Evolutionary conservation across 1,140 invertebrate species (phyloP).

Genomic region (Colletes gigas): DNA sequence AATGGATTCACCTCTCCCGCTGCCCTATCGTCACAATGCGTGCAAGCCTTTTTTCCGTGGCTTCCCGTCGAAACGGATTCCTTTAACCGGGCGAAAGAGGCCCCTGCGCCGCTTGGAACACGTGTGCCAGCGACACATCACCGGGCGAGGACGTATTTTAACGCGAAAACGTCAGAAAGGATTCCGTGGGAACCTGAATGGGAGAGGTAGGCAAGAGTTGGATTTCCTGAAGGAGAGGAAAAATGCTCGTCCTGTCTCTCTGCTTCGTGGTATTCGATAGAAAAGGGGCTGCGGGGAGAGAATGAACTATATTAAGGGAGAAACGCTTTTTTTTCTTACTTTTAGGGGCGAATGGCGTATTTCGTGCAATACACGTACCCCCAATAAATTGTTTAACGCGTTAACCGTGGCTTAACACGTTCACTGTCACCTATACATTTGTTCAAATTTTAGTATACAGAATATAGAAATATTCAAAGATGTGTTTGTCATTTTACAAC

Average conservation of each 20-base stretch:
- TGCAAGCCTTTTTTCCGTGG: conserved; percentile 55
- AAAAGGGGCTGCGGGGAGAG: background rate
- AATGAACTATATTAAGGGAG: conserved; percentile 2
- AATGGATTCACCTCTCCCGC: conserved; percentile 41
- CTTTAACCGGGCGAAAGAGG: conserved; percentile 64
- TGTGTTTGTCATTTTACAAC: no score
- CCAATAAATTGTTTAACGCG: background rate
- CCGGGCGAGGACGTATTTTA: conserved; percentile 29
- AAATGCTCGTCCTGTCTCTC: conserved; percentile 36
- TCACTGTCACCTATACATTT: no score
- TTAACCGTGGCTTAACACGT: no score
- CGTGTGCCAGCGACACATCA: conserved; percentile 21
- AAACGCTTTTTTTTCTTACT: background rate
- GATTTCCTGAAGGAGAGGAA: conserved; percentile 65
- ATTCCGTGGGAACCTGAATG: conserved; percentile 75
- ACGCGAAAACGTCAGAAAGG: conserved; percentile 63
- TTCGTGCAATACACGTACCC: background rate
- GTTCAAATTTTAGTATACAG: no score
- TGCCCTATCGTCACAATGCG: conserved; percentile 52
- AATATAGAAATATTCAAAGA: no score
- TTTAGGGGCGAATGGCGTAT: background rate
- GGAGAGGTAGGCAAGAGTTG: conserved; percentile 72
- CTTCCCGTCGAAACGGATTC: conserved; percentile 64
- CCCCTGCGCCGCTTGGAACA: conserved; percentile 29
- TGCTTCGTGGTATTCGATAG: background rate